Evolutionary conservation across 2,113 vertebrate genomes (phyloP).

Genomic region (Fulica atra): DNA sequence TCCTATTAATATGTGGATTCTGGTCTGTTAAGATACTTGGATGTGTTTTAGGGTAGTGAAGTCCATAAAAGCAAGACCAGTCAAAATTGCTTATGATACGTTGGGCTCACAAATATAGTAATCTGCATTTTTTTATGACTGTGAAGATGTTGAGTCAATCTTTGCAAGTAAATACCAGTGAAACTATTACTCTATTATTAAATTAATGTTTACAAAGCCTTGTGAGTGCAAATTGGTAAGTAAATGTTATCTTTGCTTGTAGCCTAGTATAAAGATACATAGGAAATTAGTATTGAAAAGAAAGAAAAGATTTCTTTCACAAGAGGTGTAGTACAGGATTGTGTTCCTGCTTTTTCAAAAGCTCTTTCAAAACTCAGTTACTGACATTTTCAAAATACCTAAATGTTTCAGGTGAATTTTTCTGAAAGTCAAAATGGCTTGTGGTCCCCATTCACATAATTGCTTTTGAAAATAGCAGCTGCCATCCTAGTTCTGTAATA

Average conservation of each 20-base stretch:
- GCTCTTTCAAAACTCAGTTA: neutral
- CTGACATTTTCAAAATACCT: neutral
- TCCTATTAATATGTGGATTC: neutral
- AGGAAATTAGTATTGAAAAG: neutral
- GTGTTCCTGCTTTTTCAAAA: neutral
- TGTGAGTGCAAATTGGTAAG: neutral
- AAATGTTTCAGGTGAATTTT: neutral
- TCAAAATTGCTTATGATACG: neutral
- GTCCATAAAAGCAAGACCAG: neutral
- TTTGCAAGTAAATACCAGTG: neutral
- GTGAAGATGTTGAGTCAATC: neutral
- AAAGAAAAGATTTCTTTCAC: neutral
- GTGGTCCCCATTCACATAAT: neutral
- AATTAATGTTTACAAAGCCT: neutral
- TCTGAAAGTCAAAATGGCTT: neutral
- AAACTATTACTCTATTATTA: neutral
- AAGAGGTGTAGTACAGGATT: neutral
- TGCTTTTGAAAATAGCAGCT: conserved; percentile 28
- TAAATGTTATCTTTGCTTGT: neutral
- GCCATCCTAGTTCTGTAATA: neutral
- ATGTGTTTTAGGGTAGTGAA: neutral
- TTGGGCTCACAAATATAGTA: neutral
- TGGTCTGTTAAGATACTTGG: neutral
- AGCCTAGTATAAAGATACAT: neutral
- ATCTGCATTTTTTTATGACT: neutral